Base-by-base conservation (phyloP, 2,888 invertebrate species). In the Sabatieria punctata region DNA sequence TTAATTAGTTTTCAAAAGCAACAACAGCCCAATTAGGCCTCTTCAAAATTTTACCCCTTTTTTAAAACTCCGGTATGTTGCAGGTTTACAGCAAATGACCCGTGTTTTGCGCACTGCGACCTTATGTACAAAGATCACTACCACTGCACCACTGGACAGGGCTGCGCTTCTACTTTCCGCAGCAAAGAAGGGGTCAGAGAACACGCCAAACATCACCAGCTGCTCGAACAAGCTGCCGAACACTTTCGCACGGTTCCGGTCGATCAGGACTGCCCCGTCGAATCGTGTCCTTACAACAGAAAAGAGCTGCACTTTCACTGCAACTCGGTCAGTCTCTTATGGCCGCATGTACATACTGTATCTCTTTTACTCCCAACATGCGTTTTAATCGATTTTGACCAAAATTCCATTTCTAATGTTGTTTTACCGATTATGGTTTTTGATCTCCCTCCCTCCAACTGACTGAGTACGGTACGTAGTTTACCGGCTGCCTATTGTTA, bases 181-280 rank as follows among this genome's bases (percentile, higher is more conserved):
- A 68, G 68, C 43, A 69, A 71, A 52, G 73, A 74, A 37, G 80
- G 80, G 8, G 84, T 85, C 55, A 72, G 82, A 52, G 85, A 85
- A 57, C 88, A 88, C 61, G 79, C 84, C 1, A 75, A 68, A 51
- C 82, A 82, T 56, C 86, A 88, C 65, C 85, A 85, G 59, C 79
- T 83, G 49, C 85, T 86, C 66, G 83, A 82, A 60, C 78, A 82
- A 57, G 79, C 85, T 44, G 83, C 82, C 0, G 82, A 82, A 22
- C 77, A 80, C 2, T 79, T 78, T 61, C 77, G 77, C 63, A 75
- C 74, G 1, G 75, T 75, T 41, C 74, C 76, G 2, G 75, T 78
- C 15, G 21, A 21, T 4, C 38, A 42, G 15, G 43, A 43, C 23
- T 51, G 51, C 25, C 26, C 18, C 2, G 30, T 64, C 24, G 51